Base-by-base conservation (phyloP, 92 coral and sea anemone genomes). In the Epizoanthus stellaris region DNA sequence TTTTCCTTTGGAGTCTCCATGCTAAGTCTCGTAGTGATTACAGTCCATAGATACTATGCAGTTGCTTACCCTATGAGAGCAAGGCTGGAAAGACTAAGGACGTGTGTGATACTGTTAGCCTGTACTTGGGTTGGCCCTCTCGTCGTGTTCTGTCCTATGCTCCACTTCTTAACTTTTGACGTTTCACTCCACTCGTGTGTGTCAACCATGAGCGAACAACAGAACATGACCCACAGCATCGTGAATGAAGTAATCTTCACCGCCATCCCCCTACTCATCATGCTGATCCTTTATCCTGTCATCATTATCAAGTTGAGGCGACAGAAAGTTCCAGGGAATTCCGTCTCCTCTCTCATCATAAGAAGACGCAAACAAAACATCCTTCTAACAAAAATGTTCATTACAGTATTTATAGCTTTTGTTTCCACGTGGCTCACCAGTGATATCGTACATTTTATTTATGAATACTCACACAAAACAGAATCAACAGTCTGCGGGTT, bases 361-460 rank as follows among this genome's bases (percentile, higher is more conserved):
- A 79, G 57, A 40, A 63, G 73, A 61, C 64, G 83, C 23, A 79
- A 79, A 79, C 83, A 79, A 79, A 79, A 79, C 83, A 64, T 79
- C 40, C 45, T 62, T 43, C n/a, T 79, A 43, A 79, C 83, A 21
- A 79, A 79, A 47, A 79, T 79, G 83, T 79, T 64, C 73, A 61
- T 79, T 11, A 79, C 72, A 4, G 42, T 79, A 21, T 49, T 79
- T 23, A 12, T 64, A 0, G 67, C 61, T 21, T 57, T 79, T 5
- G 66, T 79, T 21, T 23, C 66, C 42, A 79, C 83, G 14, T 79
- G 49, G 64, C 30, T 79, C 14, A 45, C 83, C 17, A 63, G 66
- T 15, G 83, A 79, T 30, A 70, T 79, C 25, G 83, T 79, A 0
- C 72, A 79, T 79, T 42, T 79, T 63, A 40, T 79, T 47, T 67